phyloP scores from a whole-genome alignment of 2,888 invertebrate genomes.

The Cheilosia soror region DNA sequence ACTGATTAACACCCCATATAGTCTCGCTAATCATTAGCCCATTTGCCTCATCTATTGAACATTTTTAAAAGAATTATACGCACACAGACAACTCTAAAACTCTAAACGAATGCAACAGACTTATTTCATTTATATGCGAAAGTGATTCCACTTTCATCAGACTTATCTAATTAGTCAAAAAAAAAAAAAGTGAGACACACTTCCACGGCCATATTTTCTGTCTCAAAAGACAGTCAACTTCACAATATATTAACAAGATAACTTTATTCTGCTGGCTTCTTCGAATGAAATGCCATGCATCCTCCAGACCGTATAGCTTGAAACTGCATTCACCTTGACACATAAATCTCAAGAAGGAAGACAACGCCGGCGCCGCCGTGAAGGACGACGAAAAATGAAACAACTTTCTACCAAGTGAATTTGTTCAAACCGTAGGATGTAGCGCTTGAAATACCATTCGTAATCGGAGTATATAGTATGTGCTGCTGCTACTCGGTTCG shows the following conservation, averaged over 20 bases:
- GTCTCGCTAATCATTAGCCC: neutral
- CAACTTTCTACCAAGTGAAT: conserved; percentile 34
- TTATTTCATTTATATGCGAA: neutral
- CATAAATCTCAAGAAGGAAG: conserved; percentile 40
- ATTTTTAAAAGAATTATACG: neutral
- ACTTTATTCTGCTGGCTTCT: conserved; percentile 35
- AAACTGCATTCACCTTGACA: conserved; percentile 73
- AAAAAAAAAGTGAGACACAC: neutral
- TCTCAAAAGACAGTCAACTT: neutral
- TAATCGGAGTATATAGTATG: neutral
- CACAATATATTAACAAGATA: conserved; percentile 8
- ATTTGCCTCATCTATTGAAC: neutral
- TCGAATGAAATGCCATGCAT: conserved; percentile 22
- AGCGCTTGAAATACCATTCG: neutral
- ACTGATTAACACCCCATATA: too few relatives aligned
- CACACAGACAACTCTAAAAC: too few relatives aligned
- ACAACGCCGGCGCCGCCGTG: conserved; percentile 2
- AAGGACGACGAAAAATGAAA: conserved; percentile 31
- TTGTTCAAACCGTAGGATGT: conserved; percentile 14
- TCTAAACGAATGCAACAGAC: neutral
- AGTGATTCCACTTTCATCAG: conserved; percentile 1
- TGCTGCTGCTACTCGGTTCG: neutral
- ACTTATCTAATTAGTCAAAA: conserved; percentile 36
- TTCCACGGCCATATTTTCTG: conserved; percentile 14
- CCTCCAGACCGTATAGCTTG: conserved; percentile 44